Base-by-base conservation (phyloP, 37 sponge, comb jelly and placozoan species). In the Haliclona indistincta region DNA sequence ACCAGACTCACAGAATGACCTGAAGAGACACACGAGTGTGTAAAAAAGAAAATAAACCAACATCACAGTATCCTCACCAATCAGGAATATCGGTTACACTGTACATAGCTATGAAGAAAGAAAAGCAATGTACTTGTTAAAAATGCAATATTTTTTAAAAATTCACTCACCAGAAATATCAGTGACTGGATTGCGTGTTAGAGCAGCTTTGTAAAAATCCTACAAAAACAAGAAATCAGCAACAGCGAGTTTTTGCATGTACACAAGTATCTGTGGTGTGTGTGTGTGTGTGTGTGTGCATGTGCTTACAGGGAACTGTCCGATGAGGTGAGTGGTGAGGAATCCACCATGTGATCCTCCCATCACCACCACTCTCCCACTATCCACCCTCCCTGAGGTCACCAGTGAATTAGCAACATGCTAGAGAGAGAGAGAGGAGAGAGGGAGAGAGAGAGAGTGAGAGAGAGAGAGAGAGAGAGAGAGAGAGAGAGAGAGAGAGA, bases 261-360 rank as follows among this genome's bases (percentile, higher is more conserved):
- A 26, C 63, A 17, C 23, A 61, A 10, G 23, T 11, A 23, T 11
- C 63, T 23, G 38, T 51, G 53, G n/a, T n/a, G n/a, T n/a, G n/a
- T n/a, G n/a, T n/a, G 52, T 19, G 52, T 11, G 52, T 19, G 52
- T 11, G 53, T 13, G 13, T 61, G 10, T 23, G 26, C 10, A 61
- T 38, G 5, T 11, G 76, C 91, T 86, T 77, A 91, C 91, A 19
- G 97, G 97, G 65, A 67, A 98, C 67, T 98, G 99, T 34, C 91
- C 93, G 11, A 98, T 56, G 6, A 95, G 71, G 76, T 98, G 99
- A 7, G 84, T 76, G 37, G 89, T 28, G 54, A 98, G 74, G 66
- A 98, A 98, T 1, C 99, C 99, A 13, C 99, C 99, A 61, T 98
- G 99, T 11, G 99, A 98, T 20, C 99, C 99, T 34, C 99, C 99